Percentiles rank a stretch among this genome's conserved stretches.
These are phyloP conservation scores for Helobdella robusta DNA, from an alignment of 2,888 invertebrate species.

Conservation along the genomic window DNA sequence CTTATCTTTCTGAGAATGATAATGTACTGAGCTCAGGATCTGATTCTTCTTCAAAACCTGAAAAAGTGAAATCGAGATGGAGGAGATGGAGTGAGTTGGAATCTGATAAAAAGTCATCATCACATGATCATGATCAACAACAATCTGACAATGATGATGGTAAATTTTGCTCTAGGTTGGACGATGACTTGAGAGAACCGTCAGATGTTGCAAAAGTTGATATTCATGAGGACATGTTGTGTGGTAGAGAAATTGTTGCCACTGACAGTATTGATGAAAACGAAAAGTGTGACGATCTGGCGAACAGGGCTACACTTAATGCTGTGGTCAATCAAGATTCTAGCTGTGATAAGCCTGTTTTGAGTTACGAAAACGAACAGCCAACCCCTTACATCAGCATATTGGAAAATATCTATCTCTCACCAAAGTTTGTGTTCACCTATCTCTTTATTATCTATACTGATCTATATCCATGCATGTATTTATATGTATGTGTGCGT, in stretches of 20 bases:
- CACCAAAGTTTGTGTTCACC: conserved; percentile 63
- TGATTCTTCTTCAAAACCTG: conserved; percentile 26
- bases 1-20: neutral
- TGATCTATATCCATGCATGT: too few relatives aligned
- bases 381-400: conserved; percentile 56
- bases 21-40: neutral
- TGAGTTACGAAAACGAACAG: conserved; percentile 19
- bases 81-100: conserved; percentile 35
- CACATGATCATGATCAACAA: neutral
- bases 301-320: neutral
- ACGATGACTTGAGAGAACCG: too few relatives aligned
- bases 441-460: too few relatives aligned
- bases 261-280: neutral
- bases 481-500: neutral
- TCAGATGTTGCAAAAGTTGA: neutral
- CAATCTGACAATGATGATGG: neutral
- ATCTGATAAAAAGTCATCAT: conserved; percentile 6
- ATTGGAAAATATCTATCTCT: conserved; percentile 74
- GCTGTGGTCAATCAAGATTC: conserved; percentile 9
- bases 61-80: conserved; percentile 36
- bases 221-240: neutral
- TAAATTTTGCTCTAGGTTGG: too few relatives aligned
- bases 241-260: neutral
- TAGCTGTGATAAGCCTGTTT: too few relatives aligned
- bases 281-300: neutral